Evolutionary conservation across 23 tunicate species (phyloP).

Genomic region (Corella eumyota): DNA sequence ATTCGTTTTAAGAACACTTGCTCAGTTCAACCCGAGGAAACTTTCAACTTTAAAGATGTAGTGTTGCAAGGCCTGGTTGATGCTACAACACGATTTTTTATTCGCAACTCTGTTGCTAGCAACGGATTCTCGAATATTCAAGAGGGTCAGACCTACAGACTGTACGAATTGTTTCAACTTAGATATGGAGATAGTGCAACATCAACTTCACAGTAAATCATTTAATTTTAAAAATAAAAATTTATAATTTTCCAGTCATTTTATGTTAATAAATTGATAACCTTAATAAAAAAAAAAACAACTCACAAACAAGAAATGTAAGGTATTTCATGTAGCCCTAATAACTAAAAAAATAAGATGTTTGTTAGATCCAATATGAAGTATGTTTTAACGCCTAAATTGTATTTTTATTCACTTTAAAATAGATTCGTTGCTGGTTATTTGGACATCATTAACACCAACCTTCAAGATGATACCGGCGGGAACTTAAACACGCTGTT

Average conservation of each 20-base stretch:
- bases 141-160: conserved; percentile 1
- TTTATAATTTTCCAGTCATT: no score
- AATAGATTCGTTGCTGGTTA: conserved; percentile 20
- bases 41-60: not conserved
- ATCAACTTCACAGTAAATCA: conserved; percentile 28
- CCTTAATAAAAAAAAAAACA: no score
- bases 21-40: not conserved
- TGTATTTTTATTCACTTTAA: no score
- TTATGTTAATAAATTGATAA: no score
- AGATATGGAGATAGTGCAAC: conserved; percentile 19
- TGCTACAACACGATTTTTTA: conserved; percentile 13
- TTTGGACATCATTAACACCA: conserved; percentile 12
- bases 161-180: conserved; percentile 18
- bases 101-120: conserved; percentile 8
- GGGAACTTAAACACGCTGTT: conserved; percentile 2
- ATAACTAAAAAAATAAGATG: no score
- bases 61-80: conserved; percentile 5
- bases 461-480: not conserved
- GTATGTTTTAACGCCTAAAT: no score
- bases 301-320: no score
- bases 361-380: no score
- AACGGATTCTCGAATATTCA: conserved; percentile 19
- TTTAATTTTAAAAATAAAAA: no score
- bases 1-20: conserved; percentile 5
- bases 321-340: no score